phyloP scores from a whole-genome alignment of 1,140 invertebrate species.

The Eurosta solidaginis region DNA sequence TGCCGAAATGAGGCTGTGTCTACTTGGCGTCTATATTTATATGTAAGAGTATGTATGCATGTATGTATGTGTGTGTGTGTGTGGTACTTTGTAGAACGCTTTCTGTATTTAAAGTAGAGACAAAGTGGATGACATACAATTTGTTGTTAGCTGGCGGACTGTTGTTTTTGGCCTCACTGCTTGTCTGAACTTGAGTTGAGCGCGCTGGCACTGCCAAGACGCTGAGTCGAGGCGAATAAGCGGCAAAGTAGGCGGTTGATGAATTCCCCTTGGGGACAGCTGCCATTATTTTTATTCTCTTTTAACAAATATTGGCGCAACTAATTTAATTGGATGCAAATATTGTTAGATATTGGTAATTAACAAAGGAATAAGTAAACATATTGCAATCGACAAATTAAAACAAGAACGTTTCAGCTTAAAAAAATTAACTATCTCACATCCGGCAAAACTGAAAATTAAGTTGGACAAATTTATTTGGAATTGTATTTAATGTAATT shows the following conservation, averaged over 20 bases:
- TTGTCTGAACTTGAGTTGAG: constrained; percentile 20
- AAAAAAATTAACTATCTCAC: too few relatives aligned
- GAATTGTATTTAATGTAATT: too few relatives aligned
- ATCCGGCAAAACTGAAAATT: too few relatives aligned
- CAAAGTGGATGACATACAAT: constrained; percentile 17
- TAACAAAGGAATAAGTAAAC: background rate
- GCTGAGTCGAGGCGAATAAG: background rate
- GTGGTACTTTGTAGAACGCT: background rate
- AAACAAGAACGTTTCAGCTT: too few relatives aligned
- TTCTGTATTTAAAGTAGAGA: constrained; percentile 30
- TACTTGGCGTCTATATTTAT: background rate
- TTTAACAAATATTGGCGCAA: constrained; percentile 16
- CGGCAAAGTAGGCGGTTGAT: background rate
- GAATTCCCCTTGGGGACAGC: background rate
- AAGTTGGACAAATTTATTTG: too few relatives aligned
- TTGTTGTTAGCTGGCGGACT: background rate
- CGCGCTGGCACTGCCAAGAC: background rate
- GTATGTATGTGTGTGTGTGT: background rate
- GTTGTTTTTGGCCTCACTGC: background rate
- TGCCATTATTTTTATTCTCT: constrained; percentile 12
- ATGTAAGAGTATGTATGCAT: too few relatives aligned
- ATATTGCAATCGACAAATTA: too few relatives aligned
- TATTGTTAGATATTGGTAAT: constrained; percentile 2
- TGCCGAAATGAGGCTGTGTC: background rate
- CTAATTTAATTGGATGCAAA: constrained; percentile 13